Evolutionary conservation across 2,113 vertebrate species (phyloP).

Genomic region (Podiceps cristatus): DNA sequence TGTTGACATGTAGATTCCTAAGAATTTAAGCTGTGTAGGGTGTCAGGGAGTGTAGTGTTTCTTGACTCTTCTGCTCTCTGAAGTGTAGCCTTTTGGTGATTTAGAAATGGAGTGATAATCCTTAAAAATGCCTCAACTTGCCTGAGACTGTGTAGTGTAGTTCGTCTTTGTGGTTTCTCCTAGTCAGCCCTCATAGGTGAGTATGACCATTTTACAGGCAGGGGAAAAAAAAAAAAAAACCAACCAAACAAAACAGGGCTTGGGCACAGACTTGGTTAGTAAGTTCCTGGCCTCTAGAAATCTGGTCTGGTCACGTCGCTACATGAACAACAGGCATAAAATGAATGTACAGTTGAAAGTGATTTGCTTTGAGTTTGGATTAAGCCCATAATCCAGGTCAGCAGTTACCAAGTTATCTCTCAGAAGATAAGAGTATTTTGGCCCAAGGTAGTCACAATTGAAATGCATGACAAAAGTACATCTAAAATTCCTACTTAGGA

Average conservation of each 20-base stretch:
- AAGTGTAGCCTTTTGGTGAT: background rate
- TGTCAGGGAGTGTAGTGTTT: background rate
- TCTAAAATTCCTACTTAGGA: background rate
- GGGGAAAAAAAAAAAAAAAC: background rate
- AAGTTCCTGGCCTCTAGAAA: slow-evolving; percentile 11
- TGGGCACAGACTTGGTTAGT: slow-evolving; percentile 7
- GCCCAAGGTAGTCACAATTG: background rate
- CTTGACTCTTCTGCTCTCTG: background rate
- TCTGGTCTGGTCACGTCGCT: slow-evolving; percentile 15
- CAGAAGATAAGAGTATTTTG: slow-evolving; percentile 5
- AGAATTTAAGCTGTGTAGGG: background rate
- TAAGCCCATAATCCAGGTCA: slow-evolving; percentile 39
- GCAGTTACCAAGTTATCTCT: slow-evolving; percentile 4
- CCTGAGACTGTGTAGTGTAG: background rate
- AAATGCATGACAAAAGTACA: background rate
- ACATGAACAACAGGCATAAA: slow-evolving; percentile 5
- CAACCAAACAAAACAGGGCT: background rate
- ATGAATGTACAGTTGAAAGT: background rate
- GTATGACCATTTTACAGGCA: slow-evolving; percentile 2
- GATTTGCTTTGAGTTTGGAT: slow-evolving; percentile 36
- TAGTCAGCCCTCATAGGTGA: background rate
- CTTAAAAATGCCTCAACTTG: slow-evolving; percentile 37
- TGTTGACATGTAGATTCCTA: background rate
- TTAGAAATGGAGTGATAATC: background rate
- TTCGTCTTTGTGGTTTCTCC: slow-evolving; percentile 26